Evolutionary conservation across 2,888 invertebrate species (phyloP), one percentile per base, ranked within the genome.

Genomic region (Osmoderma eremita): DNA sequence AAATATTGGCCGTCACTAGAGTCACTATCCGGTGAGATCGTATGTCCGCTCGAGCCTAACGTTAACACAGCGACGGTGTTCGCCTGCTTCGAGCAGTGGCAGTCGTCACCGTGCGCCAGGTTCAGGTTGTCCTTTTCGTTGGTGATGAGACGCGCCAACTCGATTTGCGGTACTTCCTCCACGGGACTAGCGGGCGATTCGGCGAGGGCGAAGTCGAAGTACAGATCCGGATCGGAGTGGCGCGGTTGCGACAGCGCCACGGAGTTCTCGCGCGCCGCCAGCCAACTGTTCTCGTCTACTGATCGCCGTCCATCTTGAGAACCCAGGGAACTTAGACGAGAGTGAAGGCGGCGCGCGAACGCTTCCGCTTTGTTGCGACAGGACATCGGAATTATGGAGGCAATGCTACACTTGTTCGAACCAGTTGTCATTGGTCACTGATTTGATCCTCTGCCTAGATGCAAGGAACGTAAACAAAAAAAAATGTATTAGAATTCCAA

Each of bases 361-460:
- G 91, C 91, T 79, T 92, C 93, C 65, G 93, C 92, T 65, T 91
- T 87, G 67, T 90, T 90, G 68, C 92, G 88, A 80, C 92, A 93
- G 81, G 91, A 91, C 88, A 90, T 90, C 78, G 91, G 89, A 83
- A 91, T 83, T 74, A 90, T 84, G 73, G 90, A 88, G 77, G 88
- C 86, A 77, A 91, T 84, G 77, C 90, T 88, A 83, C 90, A 89
- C 85, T 88, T 79, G 39, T 78, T 75, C 65, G 87, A 78, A 84
- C 83, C 81, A 84, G 87, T 81, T 53, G 70, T 66, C 67, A 72
- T 67, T 69, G 78, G 75, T 78, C 78, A 78, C 70, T 68, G 72
- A 42, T 51, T 56, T 50, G 62, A 41, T 30, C 12, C 63, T 42
- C 67, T 65, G 71, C 74, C 69, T 54, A 73, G 70, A 39, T 58